Evolutionary conservation across 2,113 vertebrate genomes (phyloP).

Genomic region (Takifugu bimaculatus): DNA sequence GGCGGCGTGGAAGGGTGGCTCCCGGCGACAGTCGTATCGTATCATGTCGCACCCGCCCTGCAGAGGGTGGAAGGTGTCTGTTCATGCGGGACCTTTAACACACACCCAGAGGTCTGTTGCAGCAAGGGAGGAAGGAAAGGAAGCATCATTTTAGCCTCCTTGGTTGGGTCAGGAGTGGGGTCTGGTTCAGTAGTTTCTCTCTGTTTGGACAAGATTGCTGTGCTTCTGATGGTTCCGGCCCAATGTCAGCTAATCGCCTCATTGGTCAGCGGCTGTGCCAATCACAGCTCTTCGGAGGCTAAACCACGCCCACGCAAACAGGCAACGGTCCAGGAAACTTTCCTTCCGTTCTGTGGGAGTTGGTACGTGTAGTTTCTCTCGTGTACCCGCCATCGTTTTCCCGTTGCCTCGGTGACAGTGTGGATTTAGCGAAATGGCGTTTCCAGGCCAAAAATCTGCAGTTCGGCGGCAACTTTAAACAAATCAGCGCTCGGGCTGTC

Average conservation of each 20-base stretch:
- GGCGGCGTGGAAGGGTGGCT: slow-evolving; percentile 26
- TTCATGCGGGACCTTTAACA: slow-evolving; percentile 39
- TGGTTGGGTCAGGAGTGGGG: slow-evolving; percentile 22
- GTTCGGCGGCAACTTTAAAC: not conserved
- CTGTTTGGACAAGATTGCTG: not conserved
- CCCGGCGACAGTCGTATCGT: slow-evolving; percentile 44
- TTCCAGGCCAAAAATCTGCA: not conserved
- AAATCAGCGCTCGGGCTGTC: not conserved
- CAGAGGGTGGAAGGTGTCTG: slow-evolving; percentile 24
- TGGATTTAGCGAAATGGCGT: too few species aligned
- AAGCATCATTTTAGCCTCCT: not conserved
- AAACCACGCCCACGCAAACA: too few species aligned
- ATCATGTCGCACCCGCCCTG: slow-evolving; percentile 42
- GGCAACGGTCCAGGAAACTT: too few species aligned
- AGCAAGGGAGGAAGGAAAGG: not conserved
- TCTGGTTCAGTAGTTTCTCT: slow-evolving; percentile 34
- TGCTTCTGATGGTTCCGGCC: slow-evolving; percentile 20
- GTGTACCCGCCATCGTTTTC: not conserved
- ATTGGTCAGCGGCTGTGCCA: slow-evolving; percentile 31
- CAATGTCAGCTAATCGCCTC: slow-evolving; percentile 12
- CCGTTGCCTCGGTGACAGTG: not conserved
- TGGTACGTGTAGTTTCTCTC: too few species aligned
- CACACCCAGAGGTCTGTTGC: slow-evolving; percentile 30
- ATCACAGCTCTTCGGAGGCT: not conserved
- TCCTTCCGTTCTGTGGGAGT: too few species aligned